These are phyloP conservation scores for Patagioenas fasciata DNA, from an alignment of 2,113 vertebrate species.

Conservation along the genomic window DNA sequence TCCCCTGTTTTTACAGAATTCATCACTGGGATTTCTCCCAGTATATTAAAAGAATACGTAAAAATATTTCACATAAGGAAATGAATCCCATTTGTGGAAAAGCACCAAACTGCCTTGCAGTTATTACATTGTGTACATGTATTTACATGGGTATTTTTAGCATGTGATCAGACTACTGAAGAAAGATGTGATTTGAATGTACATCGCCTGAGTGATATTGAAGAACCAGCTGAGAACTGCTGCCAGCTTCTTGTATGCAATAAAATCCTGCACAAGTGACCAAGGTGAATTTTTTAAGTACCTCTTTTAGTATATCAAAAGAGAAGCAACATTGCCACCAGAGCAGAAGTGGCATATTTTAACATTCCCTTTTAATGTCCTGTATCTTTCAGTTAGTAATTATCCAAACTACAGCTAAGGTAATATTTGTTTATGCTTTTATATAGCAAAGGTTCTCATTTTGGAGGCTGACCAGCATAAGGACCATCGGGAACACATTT, in stretches of 20 bases:
- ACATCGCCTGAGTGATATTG: background rate
- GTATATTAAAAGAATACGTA: background rate
- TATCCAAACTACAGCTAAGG: background rate
- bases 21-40: background rate
- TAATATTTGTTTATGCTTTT: background rate
- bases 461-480: background rate
- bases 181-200: background rate
- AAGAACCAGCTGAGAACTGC: background rate
- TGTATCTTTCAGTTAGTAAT: background rate
- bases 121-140: background rate
- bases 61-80: background rate
- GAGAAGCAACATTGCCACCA: background rate
- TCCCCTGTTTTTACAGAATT: background rate
- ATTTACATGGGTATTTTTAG: background rate
- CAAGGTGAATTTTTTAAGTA: background rate
- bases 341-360: background rate
- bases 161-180: background rate
- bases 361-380: background rate
- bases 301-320: background rate
- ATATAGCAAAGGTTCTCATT: background rate
- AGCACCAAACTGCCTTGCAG: background rate
- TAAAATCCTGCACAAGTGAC: background rate
- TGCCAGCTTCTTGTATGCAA: background rate
- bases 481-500: background rate
- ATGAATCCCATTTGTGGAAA: background rate